These are phyloP conservation scores for Liolophura sinensis DNA, from an alignment of 1,140 invertebrate genomes.

Conservation along the genomic window DNA sequence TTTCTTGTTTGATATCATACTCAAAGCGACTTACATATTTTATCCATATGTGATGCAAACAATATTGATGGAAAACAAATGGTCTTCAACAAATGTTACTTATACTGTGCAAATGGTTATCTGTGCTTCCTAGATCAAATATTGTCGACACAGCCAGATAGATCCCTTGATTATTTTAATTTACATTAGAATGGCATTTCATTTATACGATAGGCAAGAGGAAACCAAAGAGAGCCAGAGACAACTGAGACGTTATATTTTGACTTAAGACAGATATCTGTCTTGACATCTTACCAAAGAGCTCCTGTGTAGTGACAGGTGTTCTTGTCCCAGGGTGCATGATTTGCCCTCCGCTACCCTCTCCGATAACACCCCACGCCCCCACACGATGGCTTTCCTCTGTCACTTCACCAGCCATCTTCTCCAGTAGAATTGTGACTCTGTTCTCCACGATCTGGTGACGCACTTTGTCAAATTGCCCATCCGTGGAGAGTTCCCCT, in stretches of 20 bases:
- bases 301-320: slow-evolving; percentile 34
- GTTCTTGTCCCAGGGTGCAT: slow-evolving; percentile 30
- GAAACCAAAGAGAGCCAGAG: neutral
- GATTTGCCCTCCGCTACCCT: slow-evolving; percentile 44
- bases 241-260: neutral
- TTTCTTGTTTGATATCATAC: too few species aligned
- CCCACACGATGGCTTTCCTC: slow-evolving; percentile 43
- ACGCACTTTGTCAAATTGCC: slow-evolving; percentile 33
- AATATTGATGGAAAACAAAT: too few species aligned
- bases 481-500: slow-evolving; percentile 29
- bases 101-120: neutral
- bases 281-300: slow-evolving; percentile 31
- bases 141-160: neutral
- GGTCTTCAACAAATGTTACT: too few species aligned
- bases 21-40: too few species aligned
- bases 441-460: slow-evolving; percentile 33
- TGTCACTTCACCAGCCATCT: slow-evolving; percentile 38
- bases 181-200: neutral
- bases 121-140: too few species aligned
- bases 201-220: neutral
- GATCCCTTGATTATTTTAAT: neutral
- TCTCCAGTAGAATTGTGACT: slow-evolving; percentile 35
- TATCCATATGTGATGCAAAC: too few species aligned
- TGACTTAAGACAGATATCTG: too few species aligned
- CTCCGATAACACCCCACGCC: slow-evolving; percentile 47